These are phyloP conservation scores for Keiferia lycopersicella DNA, from an alignment of 2,888 invertebrate species.

Conservation along the genomic window DNA sequence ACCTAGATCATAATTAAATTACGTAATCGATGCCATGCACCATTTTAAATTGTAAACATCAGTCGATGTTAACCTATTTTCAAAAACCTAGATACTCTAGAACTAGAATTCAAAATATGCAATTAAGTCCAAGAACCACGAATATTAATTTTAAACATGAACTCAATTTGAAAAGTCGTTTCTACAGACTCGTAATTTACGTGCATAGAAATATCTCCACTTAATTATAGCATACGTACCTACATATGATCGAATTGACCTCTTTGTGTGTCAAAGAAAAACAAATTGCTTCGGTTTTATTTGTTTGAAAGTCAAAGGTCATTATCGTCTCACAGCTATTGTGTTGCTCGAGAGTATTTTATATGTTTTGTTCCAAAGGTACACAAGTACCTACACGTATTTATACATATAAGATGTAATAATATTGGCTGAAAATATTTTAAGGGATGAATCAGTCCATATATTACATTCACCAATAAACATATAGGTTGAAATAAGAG, in stretches of 20 bases:
- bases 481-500: too few species aligned
- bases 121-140: neutral
- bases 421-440: too few species aligned
- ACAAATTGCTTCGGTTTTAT: slow-evolving; percentile 12
- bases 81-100: neutral
- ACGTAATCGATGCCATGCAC: neutral
- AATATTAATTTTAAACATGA: neutral
- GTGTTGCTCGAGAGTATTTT: neutral
- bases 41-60: neutral
- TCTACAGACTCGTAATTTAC: neutral
- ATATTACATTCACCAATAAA: too few species aligned
- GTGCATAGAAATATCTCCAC: slow-evolving; percentile 3
- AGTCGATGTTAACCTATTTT: neutral
- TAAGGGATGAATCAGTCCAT: too few species aligned
- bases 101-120: neutral
- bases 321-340: slow-evolving; percentile 17
- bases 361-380: neutral
- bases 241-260: slow-evolving; percentile 8
- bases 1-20: neutral
- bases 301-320: slow-evolving; percentile 20
- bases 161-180: neutral
- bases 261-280: neutral
- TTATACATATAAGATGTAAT: too few species aligned
- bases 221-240: neutral
- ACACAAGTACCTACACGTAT: neutral